Base-by-base conservation (phyloP, 2,113 vertebrate genomes). In the Mesembrinibis cayennensis region DNA sequence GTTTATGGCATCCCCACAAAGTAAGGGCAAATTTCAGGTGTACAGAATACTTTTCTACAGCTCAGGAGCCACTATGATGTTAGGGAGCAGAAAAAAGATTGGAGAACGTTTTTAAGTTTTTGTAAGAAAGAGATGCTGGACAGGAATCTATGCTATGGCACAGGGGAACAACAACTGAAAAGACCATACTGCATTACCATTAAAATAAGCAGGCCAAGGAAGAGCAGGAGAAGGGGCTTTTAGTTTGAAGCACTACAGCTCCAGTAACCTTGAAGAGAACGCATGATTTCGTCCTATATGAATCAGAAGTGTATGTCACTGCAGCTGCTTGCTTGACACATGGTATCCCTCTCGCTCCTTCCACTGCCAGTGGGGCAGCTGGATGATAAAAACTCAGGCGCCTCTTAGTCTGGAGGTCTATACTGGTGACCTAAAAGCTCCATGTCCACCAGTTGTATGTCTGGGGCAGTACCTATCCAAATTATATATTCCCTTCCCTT, bases 391-490 rank as follows among this genome's bases (percentile, higher is more conserved):
- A 91, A 7, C 1, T 9, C 10, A 30, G 32, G 23, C 1, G 1
- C 6, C 11, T 62, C 10, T 65, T 20, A 16, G 9, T 47, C 13
- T 40, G 52, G 6, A 78, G 6, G 6, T 38, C 26, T 34, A 9
- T 14, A 21, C 9, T 14, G n/a, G 29, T 22, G 36, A 65, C 25
- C 17, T 49, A 18, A 79, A 82, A 63, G 21, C 11, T 59, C 16
- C 14, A 45, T 2, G 10, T 36, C 2, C 1, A 34, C 16, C 0
- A 0, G 14, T 13, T 1, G 0, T 8, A 34, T 11, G 3, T 27
- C 26, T 52, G 11, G 3, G 49, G 19, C 14, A 56, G 23, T 10
- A 67, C 29, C 38, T 44, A 32, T 9, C 27, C 10, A 79, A 70
- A 59, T 3, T 0, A 22, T 12, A 49, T 16, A 74, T 9, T 45